Percentiles rank a stretch among this genome's conserved stretches.
Evolutionary conservation across 2,888 invertebrate genomes (phyloP).

Genomic region (Tachystola acroxantha): DNA sequence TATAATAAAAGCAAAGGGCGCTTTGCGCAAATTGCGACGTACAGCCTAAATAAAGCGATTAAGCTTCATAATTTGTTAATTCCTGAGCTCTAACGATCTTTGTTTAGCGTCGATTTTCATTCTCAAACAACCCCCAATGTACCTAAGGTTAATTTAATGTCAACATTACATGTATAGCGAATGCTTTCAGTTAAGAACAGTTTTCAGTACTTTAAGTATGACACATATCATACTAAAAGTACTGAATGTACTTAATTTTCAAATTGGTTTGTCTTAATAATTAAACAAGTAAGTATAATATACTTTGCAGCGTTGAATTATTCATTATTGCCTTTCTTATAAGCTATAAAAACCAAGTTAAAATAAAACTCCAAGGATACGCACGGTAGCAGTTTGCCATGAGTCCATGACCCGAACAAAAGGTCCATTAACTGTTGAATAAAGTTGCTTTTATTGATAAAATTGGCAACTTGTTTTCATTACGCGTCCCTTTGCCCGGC

Average conservation of each 20-base stretch:
- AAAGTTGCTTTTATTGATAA: constrained; percentile 26
- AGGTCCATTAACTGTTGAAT: constrained; percentile 9
- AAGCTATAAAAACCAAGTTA: background rate
- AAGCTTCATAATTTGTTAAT: constrained; percentile 51
- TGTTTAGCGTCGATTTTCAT: constrained; percentile 47
- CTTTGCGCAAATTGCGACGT: constrained; percentile 36
- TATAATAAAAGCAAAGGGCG: constrained; percentile 8
- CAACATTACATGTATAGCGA: too few species aligned
- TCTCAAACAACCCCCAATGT: too few species aligned
- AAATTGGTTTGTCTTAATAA: too few species aligned
- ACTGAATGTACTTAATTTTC: too few species aligned
- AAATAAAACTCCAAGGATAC: background rate
- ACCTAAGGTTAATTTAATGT: too few species aligned
- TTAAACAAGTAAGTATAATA: too few species aligned
- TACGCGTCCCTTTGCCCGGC: constrained; percentile 15
- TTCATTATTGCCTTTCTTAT: too few species aligned
- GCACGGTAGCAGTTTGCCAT: background rate
- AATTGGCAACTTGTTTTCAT: constrained; percentile 21
- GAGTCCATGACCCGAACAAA: constrained; percentile 5
- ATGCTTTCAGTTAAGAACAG: too few species aligned
- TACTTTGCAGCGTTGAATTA: too few species aligned
- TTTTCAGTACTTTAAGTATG: too few species aligned
- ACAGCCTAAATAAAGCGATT: constrained; percentile 53
- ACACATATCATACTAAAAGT: too few species aligned
- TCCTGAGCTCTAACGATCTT: constrained; percentile 48